Conservation (phyloP, 2,888 invertebrate genomes). For the Scaptomyza reducta region DNA sequence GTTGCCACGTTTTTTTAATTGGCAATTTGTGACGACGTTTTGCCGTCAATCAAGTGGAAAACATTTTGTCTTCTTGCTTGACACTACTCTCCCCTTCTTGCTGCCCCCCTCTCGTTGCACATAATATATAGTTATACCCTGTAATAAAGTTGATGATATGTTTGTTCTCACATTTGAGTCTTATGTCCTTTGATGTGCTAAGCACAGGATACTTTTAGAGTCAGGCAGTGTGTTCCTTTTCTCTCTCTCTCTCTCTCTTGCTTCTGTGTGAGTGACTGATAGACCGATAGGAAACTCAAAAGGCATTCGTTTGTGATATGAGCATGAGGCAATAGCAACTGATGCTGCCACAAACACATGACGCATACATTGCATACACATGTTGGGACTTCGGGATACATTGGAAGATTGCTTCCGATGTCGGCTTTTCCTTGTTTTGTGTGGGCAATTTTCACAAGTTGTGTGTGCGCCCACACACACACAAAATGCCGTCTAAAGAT, state of each 20-base stretch:
- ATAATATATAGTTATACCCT: background rate
- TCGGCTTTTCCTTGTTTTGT: constrained; percentile 7
- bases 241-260: background rate
- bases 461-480: constrained; percentile 23
- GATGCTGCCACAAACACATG: constrained; percentile 30
- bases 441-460: constrained; percentile 1
- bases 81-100: too few species aligned
- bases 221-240: background rate
- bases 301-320: background rate
- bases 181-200: too few species aligned
- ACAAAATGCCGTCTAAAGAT: background rate
- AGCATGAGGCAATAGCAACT: constrained; percentile 26
- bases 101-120: too few species aligned
- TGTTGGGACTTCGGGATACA: background rate
- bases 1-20: constrained; percentile 60
- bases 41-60: constrained; percentile 58
- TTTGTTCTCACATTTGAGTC: too few species aligned
- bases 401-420: constrained; percentile 39
- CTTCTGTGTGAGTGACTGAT: too few species aligned
- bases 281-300: too few species aligned
- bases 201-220: background rate
- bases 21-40: constrained; percentile 55
- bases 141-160: too few species aligned
- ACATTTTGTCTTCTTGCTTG: constrained; percentile 37
- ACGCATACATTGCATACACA: constrained; percentile 21